Percentiles rank a stretch among this genome's conserved stretches.
phyloP scores from a whole-genome alignment of 2,797 vertebrate genomes.

The Simalia tracyae region DNA sequence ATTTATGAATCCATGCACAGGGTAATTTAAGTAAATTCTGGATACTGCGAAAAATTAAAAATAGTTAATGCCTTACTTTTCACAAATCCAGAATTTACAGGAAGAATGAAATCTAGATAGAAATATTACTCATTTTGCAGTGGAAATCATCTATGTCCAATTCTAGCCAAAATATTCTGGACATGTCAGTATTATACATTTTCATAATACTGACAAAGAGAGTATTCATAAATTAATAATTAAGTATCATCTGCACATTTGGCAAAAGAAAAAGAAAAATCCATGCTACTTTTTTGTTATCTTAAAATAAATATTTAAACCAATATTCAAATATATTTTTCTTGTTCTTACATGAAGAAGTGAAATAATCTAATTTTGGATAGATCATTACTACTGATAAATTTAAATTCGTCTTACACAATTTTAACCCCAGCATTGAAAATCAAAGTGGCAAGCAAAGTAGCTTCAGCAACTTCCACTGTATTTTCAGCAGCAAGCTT shows the following conservation, averaged over 20 bases:
- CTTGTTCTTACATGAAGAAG: not conserved
- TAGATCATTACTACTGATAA: not conserved
- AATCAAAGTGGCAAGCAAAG: not conserved
- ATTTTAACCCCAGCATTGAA: not conserved
- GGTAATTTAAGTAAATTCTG: not conserved
- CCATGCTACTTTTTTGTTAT: fast-evolving
- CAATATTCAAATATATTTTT: not conserved
- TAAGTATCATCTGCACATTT: not conserved
- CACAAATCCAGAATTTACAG: not conserved
- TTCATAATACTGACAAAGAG: not conserved
- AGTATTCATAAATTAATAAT: not conserved
- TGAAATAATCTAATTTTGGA: not conserved
- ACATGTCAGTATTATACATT: not conserved
- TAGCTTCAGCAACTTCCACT: not conserved
- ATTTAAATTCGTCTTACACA: not conserved
- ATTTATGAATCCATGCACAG: not conserved
- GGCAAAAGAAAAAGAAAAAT: not conserved
- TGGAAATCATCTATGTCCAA: not conserved
- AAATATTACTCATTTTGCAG: not conserved
- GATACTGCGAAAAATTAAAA: not conserved
- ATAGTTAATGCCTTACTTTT: not conserved
- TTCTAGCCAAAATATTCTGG: not conserved
- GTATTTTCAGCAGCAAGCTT: not conserved
- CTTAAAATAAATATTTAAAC: not conserved
- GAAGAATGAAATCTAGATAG: not conserved